Conservation (phyloP, 1,140 invertebrate species). For the Pseudomyrmex pallidus region DNA sequence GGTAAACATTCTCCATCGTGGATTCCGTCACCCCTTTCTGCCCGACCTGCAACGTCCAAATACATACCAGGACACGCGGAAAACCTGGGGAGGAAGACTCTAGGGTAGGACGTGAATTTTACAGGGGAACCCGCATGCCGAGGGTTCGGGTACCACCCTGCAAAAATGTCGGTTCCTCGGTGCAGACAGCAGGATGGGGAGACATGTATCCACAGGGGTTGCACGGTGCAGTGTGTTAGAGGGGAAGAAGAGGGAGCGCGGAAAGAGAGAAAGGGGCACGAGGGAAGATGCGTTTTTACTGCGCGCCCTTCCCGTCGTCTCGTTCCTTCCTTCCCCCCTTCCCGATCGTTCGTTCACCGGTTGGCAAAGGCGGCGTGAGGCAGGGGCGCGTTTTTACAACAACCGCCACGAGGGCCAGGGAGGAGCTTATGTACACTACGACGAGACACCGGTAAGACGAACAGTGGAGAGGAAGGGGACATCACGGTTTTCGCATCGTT, state of each 20-base stretch:
- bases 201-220: slow-evolving; percentile 58
- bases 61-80: not conserved
- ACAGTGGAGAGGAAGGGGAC: not conserved
- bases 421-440: slow-evolving; percentile 62
- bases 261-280: slow-evolving; percentile 28
- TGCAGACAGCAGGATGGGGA: slow-evolving; percentile 23
- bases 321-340: slow-evolving; percentile 13
- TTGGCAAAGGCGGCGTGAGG: slow-evolving; percentile 41
- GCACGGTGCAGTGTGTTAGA: slow-evolving; percentile 29
- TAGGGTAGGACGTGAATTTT: slow-evolving; percentile 56
- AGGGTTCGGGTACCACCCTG: slow-evolving; percentile 16
- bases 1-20: not conserved
- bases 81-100: not conserved
- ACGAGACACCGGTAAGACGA: slow-evolving; percentile 45
- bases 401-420: slow-evolving; percentile 54
- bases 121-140: slow-evolving; percentile 10
- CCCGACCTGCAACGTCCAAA: slow-evolving; percentile 26
- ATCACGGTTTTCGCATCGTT: slow-evolving; percentile 27
- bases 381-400: slow-evolving; percentile 63
- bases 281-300: slow-evolving; percentile 70
- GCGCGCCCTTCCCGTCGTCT: slow-evolving; percentile 53
- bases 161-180: slow-evolving; percentile 63
- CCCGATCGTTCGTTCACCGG: slow-evolving; percentile 9
- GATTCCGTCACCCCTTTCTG: not conserved
- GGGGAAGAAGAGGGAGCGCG: not conserved